Conservation (phyloP, 2,797 vertebrate species). For the Percopsis omiscomaycus region DNA sequence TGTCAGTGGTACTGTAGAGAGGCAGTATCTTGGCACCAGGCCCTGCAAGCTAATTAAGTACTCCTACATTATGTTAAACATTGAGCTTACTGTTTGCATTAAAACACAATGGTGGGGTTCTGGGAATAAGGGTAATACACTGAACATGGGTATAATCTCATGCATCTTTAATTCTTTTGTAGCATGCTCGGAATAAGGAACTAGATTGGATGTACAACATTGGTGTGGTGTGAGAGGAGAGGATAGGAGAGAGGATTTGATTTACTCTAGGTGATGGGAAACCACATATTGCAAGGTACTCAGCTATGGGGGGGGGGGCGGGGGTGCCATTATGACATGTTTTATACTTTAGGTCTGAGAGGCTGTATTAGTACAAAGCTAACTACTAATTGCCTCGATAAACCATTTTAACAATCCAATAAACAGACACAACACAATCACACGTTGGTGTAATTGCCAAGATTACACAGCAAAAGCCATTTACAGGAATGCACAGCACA, state of each 20-base stretch:
- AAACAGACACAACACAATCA: conserved; percentile 17
- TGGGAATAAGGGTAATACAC: conserved; percentile 58
- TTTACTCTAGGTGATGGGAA: too few relatives aligned
- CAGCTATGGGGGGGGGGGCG: not conserved
- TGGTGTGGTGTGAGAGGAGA: not conserved
- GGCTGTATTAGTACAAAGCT: conserved; percentile 11
- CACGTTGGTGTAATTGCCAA: conserved; percentile 15
- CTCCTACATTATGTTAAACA: conserved; percentile 57
- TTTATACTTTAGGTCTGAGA: conserved; percentile 16
- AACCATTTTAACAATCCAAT: conserved; percentile 33
- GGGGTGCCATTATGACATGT: conserved; percentile 22
- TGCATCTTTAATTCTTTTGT: conserved; percentile 69
- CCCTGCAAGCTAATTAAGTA: conserved; percentile 49
- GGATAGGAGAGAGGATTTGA: conserved; percentile 1
- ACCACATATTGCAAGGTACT: too few relatives aligned
- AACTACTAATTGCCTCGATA: conserved; percentile 32
- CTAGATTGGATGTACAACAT: conserved; percentile 43
- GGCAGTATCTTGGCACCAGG: conserved; percentile 47
- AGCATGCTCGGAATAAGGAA: conserved; percentile 40
- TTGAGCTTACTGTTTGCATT: conserved; percentile 43
- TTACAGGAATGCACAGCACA: conserved; percentile 14
- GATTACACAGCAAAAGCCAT: conserved; percentile 7
- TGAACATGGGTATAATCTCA: conserved; percentile 62
- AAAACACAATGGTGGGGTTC: conserved; percentile 47
- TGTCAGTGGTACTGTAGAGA: not conserved